phyloP scores from a whole-genome alignment of 2,113 vertebrate genomes.

The Channa maculata region DNA sequence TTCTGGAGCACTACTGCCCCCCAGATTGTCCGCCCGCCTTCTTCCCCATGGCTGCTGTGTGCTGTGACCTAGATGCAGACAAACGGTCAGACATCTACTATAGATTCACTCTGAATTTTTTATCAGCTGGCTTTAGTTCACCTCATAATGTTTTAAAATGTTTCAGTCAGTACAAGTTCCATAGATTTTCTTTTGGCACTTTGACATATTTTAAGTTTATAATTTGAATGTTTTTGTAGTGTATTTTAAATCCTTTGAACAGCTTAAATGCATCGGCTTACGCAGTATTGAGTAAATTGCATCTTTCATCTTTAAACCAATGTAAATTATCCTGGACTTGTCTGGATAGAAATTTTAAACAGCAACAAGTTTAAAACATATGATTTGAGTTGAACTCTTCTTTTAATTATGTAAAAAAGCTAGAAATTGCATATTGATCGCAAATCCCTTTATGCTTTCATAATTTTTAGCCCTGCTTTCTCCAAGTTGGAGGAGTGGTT shows the following conservation, averaged over 20 bases:
- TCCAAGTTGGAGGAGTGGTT: slow-evolving; percentile 94
- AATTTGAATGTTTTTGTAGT: too few species aligned
- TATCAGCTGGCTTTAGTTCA: too few species aligned
- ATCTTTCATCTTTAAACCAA: too few species aligned
- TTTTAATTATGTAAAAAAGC: background rate
- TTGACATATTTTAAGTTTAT: too few species aligned
- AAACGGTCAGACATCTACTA: slow-evolving; percentile 86
- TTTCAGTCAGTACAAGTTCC: too few species aligned
- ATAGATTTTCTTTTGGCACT: too few species aligned
- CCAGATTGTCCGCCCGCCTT: slow-evolving; percentile 89
- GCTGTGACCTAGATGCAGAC: slow-evolving; percentile 96
- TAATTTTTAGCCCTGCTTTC: slow-evolving; percentile 87
- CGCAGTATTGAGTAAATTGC: too few species aligned
- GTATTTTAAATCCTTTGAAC: too few species aligned
- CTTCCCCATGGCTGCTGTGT: slow-evolving; percentile 93
- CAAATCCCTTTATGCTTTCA: background rate
- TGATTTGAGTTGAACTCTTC: background rate
- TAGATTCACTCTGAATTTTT: background rate
- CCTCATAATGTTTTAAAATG: background rate
- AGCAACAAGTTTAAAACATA: background rate
- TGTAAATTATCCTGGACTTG: background rate
- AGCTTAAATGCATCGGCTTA: too few species aligned
- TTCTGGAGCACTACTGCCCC: slow-evolving; percentile 94
- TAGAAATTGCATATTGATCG: background rate
- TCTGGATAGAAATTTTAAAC: background rate